Evolutionary conservation across 2,888 invertebrate genomes (phyloP), one percentile per base, ranked within the genome.

Genomic region (Drosophila parthenogenetica): DNA sequence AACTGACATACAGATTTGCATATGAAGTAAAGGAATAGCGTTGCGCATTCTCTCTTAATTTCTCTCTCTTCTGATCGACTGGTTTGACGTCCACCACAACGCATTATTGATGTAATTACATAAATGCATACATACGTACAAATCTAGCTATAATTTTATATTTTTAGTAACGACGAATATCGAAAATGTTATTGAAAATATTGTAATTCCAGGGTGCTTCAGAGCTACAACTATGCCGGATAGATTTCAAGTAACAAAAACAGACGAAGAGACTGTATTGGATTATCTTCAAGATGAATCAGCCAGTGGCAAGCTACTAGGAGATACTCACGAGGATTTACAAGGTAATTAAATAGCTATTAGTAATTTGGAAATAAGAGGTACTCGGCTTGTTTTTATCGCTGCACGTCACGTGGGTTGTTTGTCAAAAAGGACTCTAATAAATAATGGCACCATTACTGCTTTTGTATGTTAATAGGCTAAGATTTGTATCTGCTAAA

Each of bases 241-340:
- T 76, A 90, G 91, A 89, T 91, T 91, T 85, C 91, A 91, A 87
- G 91, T 91, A 46, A 90, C 91, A 74, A 91, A 90, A 79, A 86
- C 91, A 62, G 86, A 89, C 22, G 89, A 88, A 77, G 91, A 90
- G 63, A 86, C 88, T 61, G 84, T 76, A 32, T 79, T 87, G 61
- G 87, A 87, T 61, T 90, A 89, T 75, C 81, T 89, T 17, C 71
- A 90, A 54, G 91, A 91, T 75, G 91, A 91, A 75, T 86, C 90
- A 22, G 90, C 89, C 22, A 90, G 90, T 43, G 91, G 91, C 25
- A 91, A 91, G 54, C 87, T 91, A 39, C 74, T 91, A 65, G 87
- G 87, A 58, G 90, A 91, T 43, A 71, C 72, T 62, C 80, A 81
- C 13, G 87, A 89, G 54, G 90, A 91, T 16, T 65, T 79, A 64